Conservation (phyloP, 2,113 vertebrate species). For the Numida meleagris region DNA sequence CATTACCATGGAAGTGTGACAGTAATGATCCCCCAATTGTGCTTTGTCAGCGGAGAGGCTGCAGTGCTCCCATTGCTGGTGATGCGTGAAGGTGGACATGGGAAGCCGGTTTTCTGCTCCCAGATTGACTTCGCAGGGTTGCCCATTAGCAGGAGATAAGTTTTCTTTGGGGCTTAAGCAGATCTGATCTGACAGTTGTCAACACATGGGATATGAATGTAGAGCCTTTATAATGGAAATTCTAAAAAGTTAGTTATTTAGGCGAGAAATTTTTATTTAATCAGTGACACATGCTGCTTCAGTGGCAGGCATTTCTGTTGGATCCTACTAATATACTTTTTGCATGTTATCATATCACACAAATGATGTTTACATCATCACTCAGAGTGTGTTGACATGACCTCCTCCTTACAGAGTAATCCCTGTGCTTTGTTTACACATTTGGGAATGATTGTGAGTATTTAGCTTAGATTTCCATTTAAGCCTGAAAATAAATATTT, state of each 20-base stretch:
- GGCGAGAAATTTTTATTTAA: neutral
- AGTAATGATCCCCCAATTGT: neutral
- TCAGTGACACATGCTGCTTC: neutral
- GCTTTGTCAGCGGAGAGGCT: neutral
- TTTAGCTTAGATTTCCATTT: neutral
- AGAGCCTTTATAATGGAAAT: neutral
- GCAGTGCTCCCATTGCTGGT: rapidly evolving
- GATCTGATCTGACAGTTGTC: neutral
- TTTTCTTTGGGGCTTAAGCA: neutral
- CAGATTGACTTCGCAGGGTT: neutral
- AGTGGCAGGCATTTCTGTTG: neutral
- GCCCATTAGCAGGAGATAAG: neutral
- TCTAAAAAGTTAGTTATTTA: neutral
- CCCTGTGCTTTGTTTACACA: neutral
- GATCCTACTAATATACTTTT: neutral
- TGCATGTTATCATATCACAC: neutral
- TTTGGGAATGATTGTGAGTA: neutral
- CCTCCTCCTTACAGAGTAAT: neutral
- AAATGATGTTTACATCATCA: neutral
- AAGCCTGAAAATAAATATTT: neutral
- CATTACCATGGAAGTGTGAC: neutral
- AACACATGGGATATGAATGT: neutral
- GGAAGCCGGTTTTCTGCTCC: neutral
- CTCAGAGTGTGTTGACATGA: neutral
- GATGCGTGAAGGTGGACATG: rapidly evolving